Conservation (phyloP, 64 coral and sea anemone genomes). For the Stylophora pistillata region DNA sequence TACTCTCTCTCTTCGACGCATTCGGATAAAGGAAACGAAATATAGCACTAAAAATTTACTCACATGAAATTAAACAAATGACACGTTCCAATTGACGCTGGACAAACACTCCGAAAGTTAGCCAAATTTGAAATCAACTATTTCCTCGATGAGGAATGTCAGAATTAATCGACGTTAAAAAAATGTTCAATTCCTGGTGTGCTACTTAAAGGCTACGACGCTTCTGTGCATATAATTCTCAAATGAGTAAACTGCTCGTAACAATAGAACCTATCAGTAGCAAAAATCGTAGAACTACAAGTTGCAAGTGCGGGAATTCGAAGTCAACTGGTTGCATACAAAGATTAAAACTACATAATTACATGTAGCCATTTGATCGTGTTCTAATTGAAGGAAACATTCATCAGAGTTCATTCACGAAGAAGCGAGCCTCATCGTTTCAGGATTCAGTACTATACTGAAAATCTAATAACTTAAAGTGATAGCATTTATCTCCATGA, state of each 20-base stretch:
- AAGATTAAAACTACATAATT: not conserved
- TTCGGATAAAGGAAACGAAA: not conserved
- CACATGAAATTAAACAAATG: not conserved
- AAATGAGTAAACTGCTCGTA: not conserved
- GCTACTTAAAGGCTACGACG: not conserved
- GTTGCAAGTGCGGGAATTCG: not conserved
- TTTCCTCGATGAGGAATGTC: conserved; percentile 20
- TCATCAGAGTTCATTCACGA: not conserved
- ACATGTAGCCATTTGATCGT: not conserved
- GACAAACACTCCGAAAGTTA: not conserved
- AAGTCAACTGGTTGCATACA: not conserved
- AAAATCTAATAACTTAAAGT: not conserved
- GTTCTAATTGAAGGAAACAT: not conserved
- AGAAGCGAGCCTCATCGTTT: not conserved
- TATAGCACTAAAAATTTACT: not conserved
- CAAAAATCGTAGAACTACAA: not conserved
- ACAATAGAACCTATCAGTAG: not conserved
- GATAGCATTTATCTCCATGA: not conserved
- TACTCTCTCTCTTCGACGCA: not conserved
- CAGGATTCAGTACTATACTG: not conserved
- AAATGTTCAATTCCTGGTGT: not conserved
- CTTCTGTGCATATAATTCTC: not conserved
- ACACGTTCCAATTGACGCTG: not conserved
- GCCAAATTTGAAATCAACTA: not conserved
- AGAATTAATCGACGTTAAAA: not conserved